phyloP scores from a whole-genome alignment of 1,140 invertebrate genomes.

The Saccostrea glomerata region DNA sequence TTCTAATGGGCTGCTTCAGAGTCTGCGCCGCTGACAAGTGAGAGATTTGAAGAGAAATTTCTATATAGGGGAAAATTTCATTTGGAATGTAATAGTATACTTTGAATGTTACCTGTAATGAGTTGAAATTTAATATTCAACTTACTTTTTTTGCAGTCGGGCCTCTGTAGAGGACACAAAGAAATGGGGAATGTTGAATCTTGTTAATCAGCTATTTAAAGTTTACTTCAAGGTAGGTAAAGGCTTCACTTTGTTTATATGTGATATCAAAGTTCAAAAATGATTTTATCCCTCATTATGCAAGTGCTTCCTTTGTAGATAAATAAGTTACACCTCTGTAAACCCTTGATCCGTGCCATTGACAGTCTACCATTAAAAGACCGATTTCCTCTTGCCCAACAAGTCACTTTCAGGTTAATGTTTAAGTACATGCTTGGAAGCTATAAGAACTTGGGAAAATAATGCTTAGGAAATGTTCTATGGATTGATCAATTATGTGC shows the following conservation, averaged over 20 bases:
- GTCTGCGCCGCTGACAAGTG: constrained; percentile 97
- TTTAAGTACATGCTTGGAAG: not conserved
- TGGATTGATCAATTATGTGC: no score
- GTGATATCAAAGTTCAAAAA: not conserved
- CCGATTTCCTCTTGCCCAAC: constrained; percentile 89
- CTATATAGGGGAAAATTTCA: not conserved
- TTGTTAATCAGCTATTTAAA: constrained; percentile 98
- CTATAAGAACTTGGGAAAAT: no score
- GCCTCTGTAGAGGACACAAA: constrained; percentile 94
- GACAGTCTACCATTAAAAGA: constrained; percentile 94
- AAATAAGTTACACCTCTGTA: constrained; percentile 97
- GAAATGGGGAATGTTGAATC: constrained; percentile 95
- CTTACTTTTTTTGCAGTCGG: constrained; percentile 80
- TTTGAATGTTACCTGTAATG: not conserved
- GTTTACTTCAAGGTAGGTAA: constrained; percentile 93
- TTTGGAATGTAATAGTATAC: not conserved
- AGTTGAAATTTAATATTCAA: not conserved
- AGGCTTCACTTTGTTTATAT: not conserved
- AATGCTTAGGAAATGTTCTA: no score
- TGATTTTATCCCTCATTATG: not conserved
- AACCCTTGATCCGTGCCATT: constrained; percentile 96
- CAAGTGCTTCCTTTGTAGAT: constrained; percentile 76
- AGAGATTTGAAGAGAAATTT: not conserved
- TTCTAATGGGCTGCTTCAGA: constrained; percentile 95
- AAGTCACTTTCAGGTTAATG: constrained; percentile 90